Evolutionary conservation across 2,113 vertebrate genomes (phyloP), one percentile per base, ranked within the genome.

Genomic region (Limanda limanda): DNA sequence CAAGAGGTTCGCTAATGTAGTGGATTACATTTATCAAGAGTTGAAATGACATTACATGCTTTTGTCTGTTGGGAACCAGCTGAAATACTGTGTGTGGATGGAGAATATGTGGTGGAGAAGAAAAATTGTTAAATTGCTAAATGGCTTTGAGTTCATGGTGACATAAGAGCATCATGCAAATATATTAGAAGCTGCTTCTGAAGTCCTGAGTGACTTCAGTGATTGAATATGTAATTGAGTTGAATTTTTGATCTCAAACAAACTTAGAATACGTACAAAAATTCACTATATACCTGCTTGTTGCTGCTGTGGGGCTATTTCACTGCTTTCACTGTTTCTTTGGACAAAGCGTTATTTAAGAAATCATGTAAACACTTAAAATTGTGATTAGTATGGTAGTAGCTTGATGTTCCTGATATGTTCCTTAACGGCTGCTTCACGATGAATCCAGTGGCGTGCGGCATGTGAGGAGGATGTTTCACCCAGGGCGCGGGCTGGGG

Each of bases 401-500:
- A 25, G 2, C 52, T 3, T 57, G 14, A 11, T 18, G 13, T 12
- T 37, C 17, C 24, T 3, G 48, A 35, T 60, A 11, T 78, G 15
- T 82, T 86, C 87, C 82, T 91, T 91, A 80, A 92, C 48, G 47
- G 4, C 4, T 1, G 31, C 8, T 55, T 86, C 88, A 99, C 75
- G 97, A 99, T 89, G 98, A 99, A 94, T 99, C 97, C 89, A 99
- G 98, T 77, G 98, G 98, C 31, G 97, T 98, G 91, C 97, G 98
- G 88, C 98, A 99, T 10, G 98, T 99, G 90, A 96, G 98, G 94
- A 96, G 98, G 94, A 99, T 99, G 98, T 99, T 99, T 90, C 98
- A 99, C 92, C 97, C 98, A 5, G 97, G 98, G 14, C 96, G 98
- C 40, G 98, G 98, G 17, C 88, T 99, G 76, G 98, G 98, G 70